Evolutionary conservation across 2,797 vertebrate genomes (phyloP), one percentile per base, ranked within the genome.

Genomic region (Ctenopoma multispine): DNA sequence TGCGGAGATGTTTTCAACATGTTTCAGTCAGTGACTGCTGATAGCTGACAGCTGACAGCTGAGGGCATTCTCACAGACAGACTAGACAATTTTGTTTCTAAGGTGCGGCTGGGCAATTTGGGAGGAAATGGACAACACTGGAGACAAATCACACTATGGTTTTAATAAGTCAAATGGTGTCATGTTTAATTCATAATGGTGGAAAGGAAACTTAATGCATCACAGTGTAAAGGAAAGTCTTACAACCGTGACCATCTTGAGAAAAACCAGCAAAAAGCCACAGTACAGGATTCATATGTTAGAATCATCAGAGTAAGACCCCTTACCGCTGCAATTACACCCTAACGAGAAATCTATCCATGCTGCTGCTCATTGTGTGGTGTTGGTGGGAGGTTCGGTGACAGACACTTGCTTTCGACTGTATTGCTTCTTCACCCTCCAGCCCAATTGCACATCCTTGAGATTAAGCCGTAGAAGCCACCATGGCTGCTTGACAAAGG

Each of bases 141-240:
- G 23, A 68, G 56, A 66, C 20, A 79, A 81, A 80, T 86, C 50
- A 49, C 63, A 86, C 73, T 81, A 65, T 71, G 65, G 71, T 84
- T 85, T 76, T 65, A 60, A 74, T 82, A 24, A 55, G 72, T 75
- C 79, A 89, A 70, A 83, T 68, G 59, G 63, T 84, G 79, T 73
- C 81, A 82, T 87, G 82, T 66, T 77, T 82, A 82, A 86, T 79
- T 85, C 85, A 67, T 63, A 74, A 83, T 82, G 54, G 55, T 64
- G 79, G 75, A 88, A 84, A 84, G 72, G 44, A 84, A 63, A 80
- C 58, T 80, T 63, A 43, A 84, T 77, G 75, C 77, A 81, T 84
- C 61, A 68, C 69, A 83, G 68, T 63, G 55, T 46, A 64, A 59
- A 69, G 67, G 73, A 64, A 81, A 66, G 68, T 72, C 74, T 79